phyloP scores from a whole-genome alignment of 2,113 vertebrate species.

The Erpornis zantholeuca region DNA sequence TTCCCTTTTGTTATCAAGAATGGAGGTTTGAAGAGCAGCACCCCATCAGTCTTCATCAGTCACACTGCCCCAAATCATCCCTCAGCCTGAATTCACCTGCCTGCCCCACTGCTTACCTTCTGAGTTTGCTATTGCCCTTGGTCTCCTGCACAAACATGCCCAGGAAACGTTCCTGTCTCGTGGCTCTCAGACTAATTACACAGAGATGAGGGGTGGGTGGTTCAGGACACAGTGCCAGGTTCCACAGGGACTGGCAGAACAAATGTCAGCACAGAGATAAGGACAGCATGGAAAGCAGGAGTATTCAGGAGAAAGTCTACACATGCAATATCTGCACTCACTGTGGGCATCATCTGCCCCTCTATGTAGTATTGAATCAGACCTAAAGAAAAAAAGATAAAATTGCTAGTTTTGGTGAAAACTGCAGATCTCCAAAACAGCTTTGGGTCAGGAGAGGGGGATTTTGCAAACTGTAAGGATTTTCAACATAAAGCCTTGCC shows the following conservation, averaged over 20 bases:
- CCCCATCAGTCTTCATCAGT: background rate
- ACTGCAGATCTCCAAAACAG: background rate
- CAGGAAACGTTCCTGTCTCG: background rate
- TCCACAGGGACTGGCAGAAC: background rate
- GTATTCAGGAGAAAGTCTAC: background rate
- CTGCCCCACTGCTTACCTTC: background rate
- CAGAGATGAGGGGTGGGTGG: background rate
- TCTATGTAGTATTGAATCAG: background rate
- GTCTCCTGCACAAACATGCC: background rate
- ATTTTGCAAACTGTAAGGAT: background rate
- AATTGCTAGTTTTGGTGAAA: background rate
- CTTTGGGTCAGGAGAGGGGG: background rate
- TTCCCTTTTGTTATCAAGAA: background rate
- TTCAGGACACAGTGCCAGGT: background rate
- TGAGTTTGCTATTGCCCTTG: background rate
- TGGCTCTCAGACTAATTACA: constrained; percentile 31
- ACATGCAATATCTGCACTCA: background rate
- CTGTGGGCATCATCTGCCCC: background rate
- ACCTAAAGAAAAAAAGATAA: background rate
- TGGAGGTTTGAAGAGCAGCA: background rate
- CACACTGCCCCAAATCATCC: background rate
- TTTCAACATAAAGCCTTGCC: background rate
- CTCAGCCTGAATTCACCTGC: background rate
- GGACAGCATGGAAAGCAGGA: background rate
- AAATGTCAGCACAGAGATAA: constrained; percentile 17